Evolutionary conservation across 2,797 vertebrate species (phyloP).

Genomic region (Molothrus aeneus): DNA sequence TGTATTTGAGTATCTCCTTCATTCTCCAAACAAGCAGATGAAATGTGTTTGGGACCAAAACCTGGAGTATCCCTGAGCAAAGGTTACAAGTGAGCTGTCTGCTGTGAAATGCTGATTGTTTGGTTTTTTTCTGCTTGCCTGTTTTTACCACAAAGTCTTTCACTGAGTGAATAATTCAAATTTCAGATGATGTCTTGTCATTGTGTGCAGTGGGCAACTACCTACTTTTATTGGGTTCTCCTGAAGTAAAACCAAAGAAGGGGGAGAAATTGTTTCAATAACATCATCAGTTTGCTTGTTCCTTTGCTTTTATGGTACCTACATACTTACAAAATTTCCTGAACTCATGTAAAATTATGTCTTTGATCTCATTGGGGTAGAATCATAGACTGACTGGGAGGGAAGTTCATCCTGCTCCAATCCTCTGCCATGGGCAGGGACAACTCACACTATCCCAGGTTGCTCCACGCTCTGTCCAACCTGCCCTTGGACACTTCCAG

Average conservation of each 20-base stretch:
- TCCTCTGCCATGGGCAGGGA: background rate
- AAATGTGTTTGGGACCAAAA: background rate
- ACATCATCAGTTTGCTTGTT: background rate
- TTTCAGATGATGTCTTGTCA: background rate
- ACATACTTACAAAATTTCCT: background rate
- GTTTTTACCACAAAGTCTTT: background rate
- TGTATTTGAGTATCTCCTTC: background rate
- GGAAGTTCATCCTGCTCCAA: background rate
- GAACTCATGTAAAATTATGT: accelerated
- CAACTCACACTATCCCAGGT: background rate
- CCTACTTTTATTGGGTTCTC: background rate
- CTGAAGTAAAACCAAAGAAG: background rate
- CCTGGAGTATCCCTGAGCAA: background rate
- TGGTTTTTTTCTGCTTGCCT: background rate
- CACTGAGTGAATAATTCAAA: background rate
- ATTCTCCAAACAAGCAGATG: background rate
- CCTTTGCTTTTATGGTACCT: background rate
- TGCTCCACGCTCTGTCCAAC: background rate
- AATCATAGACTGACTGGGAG: background rate
- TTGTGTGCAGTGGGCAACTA: background rate
- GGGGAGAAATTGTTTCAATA: background rate
- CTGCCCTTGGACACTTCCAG: background rate
- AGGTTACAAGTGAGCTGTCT: background rate
- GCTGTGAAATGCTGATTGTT: background rate
- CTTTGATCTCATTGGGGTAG: background rate